Conservation (phyloP, 2,888 invertebrate species). For the Chrysolina haemoptera region DNA sequence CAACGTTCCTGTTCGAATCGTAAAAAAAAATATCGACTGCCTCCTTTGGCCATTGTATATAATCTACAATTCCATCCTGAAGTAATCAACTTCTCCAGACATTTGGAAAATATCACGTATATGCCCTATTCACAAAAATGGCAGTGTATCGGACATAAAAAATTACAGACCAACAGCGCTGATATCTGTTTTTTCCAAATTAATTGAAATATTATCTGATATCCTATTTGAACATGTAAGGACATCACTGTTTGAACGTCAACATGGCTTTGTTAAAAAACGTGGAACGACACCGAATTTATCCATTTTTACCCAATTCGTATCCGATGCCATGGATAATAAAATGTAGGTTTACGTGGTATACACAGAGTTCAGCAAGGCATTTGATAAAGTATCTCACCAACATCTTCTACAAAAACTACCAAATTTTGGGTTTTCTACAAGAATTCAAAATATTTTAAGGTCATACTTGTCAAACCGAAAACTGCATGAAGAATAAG, state of each 20-base stretch:
- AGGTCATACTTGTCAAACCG: slow-evolving; percentile 24
- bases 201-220: slow-evolving; percentile 19
- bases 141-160: slow-evolving; percentile 20
- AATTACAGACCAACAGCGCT: slow-evolving; percentile 20
- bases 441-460: slow-evolving; percentile 21
- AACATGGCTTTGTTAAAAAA: no score
- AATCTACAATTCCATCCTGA: slow-evolving; percentile 16
- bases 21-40: slow-evolving; percentile 13
- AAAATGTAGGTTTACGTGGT: slow-evolving; percentile 6
- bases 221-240: slow-evolving; percentile 18
- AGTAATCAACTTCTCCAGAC: slow-evolving; percentile 17
- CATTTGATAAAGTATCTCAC: slow-evolving; percentile 22
- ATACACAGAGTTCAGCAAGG: slow-evolving; percentile 21
- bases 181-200: slow-evolving; percentile 20
- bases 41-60: slow-evolving; percentile 16
- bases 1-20: slow-evolving; percentile 10
- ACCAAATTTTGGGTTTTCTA: slow-evolving; percentile 22
- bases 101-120: slow-evolving; percentile 25
- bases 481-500: slow-evolving; percentile 11
- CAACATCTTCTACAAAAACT: slow-evolving; percentile 25
- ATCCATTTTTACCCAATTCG: slow-evolving; percentile 9
- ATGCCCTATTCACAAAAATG: slow-evolving; percentile 20
- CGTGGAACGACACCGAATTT: not conserved
- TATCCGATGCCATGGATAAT: slow-evolving; percentile 19
- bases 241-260: not conserved